Evolutionary conservation across 2,113 vertebrate genomes (phyloP).

Genomic region (Periophthalmodon schlosseri): DNA sequence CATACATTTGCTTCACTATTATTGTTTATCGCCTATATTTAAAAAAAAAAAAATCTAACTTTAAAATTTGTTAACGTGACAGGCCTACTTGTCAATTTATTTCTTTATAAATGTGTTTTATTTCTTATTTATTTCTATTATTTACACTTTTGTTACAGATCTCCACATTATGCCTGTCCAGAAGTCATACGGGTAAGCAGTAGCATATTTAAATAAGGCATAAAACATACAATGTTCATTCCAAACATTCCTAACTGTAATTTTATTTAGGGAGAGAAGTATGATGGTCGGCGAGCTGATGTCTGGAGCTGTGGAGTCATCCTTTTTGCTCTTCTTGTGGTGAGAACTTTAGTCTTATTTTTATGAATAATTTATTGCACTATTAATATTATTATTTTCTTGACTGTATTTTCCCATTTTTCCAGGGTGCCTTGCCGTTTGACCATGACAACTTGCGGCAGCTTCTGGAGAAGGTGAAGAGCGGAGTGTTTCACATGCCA

Average conservation of each 20-base stretch:
- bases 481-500: constrained; percentile 92
- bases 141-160: constrained; percentile 65
- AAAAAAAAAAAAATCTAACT: too few species aligned
- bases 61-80: too few species aligned
- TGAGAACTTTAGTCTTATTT: constrained; percentile 56
- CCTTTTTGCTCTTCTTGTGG: constrained; percentile 88
- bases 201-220: not conserved
- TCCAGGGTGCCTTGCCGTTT: constrained; percentile 89
- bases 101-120: not conserved
- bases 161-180: constrained; percentile 92
- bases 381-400: not conserved
- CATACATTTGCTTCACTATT: too few species aligned
- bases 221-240: not conserved
- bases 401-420: not conserved
- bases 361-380: not conserved
- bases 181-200: constrained; percentile 88
- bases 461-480: constrained; percentile 93
- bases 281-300: constrained; percentile 88
- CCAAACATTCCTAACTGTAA: not conserved
- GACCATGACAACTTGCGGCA: constrained; percentile 93
- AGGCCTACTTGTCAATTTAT: not conserved
- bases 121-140: not conserved
- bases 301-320: constrained; percentile 95
- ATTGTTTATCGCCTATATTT: too few species aligned
- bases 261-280: constrained; percentile 86